Evolutionary conservation across 2,113 vertebrate species (phyloP), one percentile per base, ranked within the genome.

Genomic region (Caranx melampygus): DNA sequence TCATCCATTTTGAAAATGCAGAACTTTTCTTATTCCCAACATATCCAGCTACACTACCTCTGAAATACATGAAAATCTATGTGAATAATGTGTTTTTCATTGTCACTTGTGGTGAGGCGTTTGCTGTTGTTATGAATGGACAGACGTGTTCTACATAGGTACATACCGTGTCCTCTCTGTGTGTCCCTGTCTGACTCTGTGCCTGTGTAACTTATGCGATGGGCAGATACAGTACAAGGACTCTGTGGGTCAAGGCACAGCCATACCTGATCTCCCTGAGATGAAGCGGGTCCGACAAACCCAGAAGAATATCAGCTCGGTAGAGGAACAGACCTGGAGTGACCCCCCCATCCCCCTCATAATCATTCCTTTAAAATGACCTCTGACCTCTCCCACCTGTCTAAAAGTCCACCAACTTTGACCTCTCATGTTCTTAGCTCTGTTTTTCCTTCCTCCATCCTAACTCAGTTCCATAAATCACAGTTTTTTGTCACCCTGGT

Each of bases 281-380:
- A 95, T 99, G 92, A 97, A 99, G 90, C 95, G 97, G 7, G 97
- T 97, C 85, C 96, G 96, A 94, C 95, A 98, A 92, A 97, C 96
- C 0, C 98, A 99, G 97, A 98, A 97, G 94, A 97, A 98, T 95
- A 99, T 99, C 94, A 99, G 97, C 94, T 96, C 95, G 97, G 98
- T 99, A 99, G 89, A 86, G 74, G 33, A 84, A 58, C 45, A 67
- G 21, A 15, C 62, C 72, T 85, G 69, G 59, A 79, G 84, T 87
- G 79, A 69, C 18, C 72, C 75, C 57, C 4, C 42, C 42, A 15
- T n/a, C 10, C 37, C 10, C 76, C 20, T 31, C 12, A 14, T 12
- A 51, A 26, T 40, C 54, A 34, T 52, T 16, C 55, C 42, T 54
- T 35, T 21, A 45, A n/a, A 34, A 62, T 11, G 3, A 18, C 72